phyloP scores from a whole-genome alignment of 2,113 vertebrate species.

The Raphicerus campestris region DNA sequence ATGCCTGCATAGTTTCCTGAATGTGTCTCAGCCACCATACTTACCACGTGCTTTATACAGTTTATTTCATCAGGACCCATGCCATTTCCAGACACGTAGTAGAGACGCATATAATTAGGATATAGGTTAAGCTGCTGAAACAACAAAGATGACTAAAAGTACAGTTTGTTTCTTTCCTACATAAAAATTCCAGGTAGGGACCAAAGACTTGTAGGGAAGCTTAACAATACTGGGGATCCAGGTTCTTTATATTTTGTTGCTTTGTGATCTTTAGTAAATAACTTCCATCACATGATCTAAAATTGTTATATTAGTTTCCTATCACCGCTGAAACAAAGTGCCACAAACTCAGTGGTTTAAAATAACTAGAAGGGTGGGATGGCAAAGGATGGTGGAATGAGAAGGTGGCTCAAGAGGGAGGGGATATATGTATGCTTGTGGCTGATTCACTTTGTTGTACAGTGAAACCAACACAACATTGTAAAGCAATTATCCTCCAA shows the following conservation, averaged over 20 bases:
- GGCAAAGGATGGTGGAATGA: not conserved
- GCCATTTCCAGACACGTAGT: not conserved
- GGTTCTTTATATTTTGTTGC: not conserved
- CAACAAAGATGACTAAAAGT: not conserved
- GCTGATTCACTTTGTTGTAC: not conserved
- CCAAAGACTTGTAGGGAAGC: not conserved
- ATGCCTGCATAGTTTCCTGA: not conserved
- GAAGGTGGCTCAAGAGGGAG: not conserved
- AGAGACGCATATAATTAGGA: not conserved
- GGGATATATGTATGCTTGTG: not conserved
- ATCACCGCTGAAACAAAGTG: not conserved
- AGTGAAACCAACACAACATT: not conserved
- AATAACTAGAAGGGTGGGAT: not conserved
- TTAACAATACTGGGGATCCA: not conserved
- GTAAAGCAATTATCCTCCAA: not conserved
- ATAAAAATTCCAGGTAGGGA: not conserved
- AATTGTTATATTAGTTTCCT: not conserved
- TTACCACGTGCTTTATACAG: not conserved
- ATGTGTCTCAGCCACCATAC: not conserved
- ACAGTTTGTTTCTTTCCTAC: not conserved
- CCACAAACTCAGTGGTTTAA: not conserved
- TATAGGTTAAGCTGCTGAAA: not conserved
- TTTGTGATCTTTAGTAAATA: not conserved
- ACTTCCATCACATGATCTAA: not conserved
- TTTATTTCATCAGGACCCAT: not conserved